Base-by-base conservation (phyloP, 2,888 invertebrate species). In the Molanna angustata region DNA sequence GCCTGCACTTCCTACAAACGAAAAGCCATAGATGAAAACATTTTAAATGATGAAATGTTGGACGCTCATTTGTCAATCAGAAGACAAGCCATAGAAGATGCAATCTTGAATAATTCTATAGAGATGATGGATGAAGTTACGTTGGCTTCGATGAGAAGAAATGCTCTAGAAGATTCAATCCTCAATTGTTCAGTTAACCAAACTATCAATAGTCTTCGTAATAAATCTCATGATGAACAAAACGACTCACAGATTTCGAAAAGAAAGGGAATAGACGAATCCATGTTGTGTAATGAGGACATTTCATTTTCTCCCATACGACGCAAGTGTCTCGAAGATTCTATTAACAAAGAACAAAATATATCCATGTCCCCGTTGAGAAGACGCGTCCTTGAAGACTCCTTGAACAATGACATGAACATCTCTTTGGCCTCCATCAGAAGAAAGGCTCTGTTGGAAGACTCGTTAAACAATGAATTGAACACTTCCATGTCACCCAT, bases 181-280 rank as follows among this genome's bases (percentile, higher is more conserved):
- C 32, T 51, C 2, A 51, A 45, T 18, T 44, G 51, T 31, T 44
- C 50, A 3, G 50, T 50, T n/a, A 50, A 50, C 27, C 50, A 50
- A 37, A 50, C 50, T 3, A 50, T 50, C 11, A 32, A 43, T 1
- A 42, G 37, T 18, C 13, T 50, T 7, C 43, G 32, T 2, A 50
- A 41, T 21, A 41, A 41, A 21, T 41, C 41, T 11, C 43, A 43
- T 11, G 50, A 50, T 6, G 50, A 50, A 1, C 42, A 49, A 17
- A 49, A 32, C 19, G 49, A 49, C 21, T 21, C 41, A 11, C 49
- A 42, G 17, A 49, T 49, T 19, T 43, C 44, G 40, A 52, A 52
- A 22, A 31, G 56, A 18, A 56, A 56, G 49, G 37, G 48, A 7
- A 51, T 55, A 21, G 53, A 56, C 35, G 56, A 53, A 32, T 35